A percentile compares a stretch with the other conserved stretches of the same genome.
Evolutionary conservation across 2,888 invertebrate genomes (phyloP).

Genomic region (Lepidochitona cinerea): DNA sequence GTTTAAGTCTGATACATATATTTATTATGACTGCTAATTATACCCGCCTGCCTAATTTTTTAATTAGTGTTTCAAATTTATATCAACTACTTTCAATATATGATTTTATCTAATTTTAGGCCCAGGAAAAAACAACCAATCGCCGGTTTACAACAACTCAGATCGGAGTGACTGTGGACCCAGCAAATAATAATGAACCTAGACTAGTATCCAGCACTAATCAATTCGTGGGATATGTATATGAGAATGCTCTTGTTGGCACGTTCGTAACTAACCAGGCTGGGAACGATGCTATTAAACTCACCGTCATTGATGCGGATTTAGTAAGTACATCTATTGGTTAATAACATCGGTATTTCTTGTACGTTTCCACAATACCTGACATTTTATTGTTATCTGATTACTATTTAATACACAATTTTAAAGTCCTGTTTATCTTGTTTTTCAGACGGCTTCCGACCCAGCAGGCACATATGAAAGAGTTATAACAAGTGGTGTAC

Average conservation of each 20-base stretch:
- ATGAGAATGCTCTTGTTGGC: slow-evolving; percentile 46
- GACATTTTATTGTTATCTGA: no score
- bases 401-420: no score
- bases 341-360: no score
- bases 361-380: no score
- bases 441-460: slow-evolving; percentile 26
- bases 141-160: slow-evolving; percentile 42
- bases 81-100: background rate
- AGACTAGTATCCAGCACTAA: slow-evolving; percentile 28
- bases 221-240: slow-evolving; percentile 43
- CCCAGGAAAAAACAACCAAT: slow-evolving; percentile 39
- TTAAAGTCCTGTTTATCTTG: no score
- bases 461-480: slow-evolving; percentile 26
- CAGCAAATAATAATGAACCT: slow-evolving; percentile 48
- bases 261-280: slow-evolving; percentile 34
- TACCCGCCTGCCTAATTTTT: no score
- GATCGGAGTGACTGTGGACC: slow-evolving; percentile 39
- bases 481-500: slow-evolving; percentile 26
- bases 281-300: slow-evolving; percentile 29
- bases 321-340: slow-evolving; percentile 43
- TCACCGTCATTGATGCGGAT: slow-evolving; percentile 52
- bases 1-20: no score
- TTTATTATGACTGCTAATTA: no score
- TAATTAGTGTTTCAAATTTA: no score
- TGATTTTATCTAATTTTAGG: slow-evolving; percentile 27